Percentiles rank a stretch among this genome's conserved stretches.
Conservation (phyloP, 2,113 vertebrate genomes). For the Hirundichthys speculiger region DNA sequence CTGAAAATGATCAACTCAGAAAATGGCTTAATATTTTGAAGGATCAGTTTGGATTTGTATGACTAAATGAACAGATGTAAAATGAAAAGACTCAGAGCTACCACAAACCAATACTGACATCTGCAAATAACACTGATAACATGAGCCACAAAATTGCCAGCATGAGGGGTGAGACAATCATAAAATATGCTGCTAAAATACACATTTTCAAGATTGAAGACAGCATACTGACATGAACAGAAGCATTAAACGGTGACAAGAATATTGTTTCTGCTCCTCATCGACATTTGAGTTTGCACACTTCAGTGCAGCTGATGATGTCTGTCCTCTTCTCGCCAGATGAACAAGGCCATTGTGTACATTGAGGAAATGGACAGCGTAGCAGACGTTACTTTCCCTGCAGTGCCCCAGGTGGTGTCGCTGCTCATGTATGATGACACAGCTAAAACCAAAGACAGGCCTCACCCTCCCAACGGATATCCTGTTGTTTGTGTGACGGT, state of each 20-base stretch:
- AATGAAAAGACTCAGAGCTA: too few species aligned
- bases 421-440: conserved; percentile 83
- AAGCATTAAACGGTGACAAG: neutral
- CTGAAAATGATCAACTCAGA: too few species aligned
- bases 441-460: conserved; percentile 72
- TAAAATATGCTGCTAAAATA: too few species aligned
- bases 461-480: conserved; percentile 79
- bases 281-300: neutral
- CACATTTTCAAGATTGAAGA: too few species aligned
- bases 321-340: conserved; percentile 57
- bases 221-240: neutral
- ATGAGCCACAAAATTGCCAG: too few species aligned
- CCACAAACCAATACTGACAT: too few species aligned
- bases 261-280: neutral
- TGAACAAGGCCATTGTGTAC: conserved; percentile 85
- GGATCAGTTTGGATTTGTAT: too few species aligned
- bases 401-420: conserved; percentile 83
- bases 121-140: too few species aligned
- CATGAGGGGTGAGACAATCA: too few species aligned
- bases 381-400: conserved; percentile 84
- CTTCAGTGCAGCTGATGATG: neutral
- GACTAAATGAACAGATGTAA: too few species aligned
- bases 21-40: too few species aligned
- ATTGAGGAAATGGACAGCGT: conserved; percentile 86
- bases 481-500: conserved; percentile 84